phyloP scores from a whole-genome alignment of 2,888 invertebrate species.

The Tholera decimalis region DNA sequence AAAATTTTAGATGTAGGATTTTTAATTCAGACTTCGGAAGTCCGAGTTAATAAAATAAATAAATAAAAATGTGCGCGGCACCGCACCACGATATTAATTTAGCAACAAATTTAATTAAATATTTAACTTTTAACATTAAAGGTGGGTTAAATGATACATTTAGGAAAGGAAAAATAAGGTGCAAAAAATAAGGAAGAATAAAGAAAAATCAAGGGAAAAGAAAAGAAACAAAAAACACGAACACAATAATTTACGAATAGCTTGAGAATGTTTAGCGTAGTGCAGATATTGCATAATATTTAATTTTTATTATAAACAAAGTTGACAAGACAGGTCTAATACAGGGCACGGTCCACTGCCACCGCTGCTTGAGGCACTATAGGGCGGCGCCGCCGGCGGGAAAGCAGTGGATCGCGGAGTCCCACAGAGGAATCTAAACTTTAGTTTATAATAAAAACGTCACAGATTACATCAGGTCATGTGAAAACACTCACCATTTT shows the following conservation, averaged over 20 bases:
- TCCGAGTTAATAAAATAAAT: slow-evolving; percentile 33
- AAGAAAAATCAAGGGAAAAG: slow-evolving; percentile 61
- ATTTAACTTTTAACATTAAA: slow-evolving; percentile 48
- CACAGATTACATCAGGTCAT: slow-evolving; percentile 71
- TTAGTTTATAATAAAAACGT: slow-evolving; percentile 85
- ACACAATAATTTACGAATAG: slow-evolving; percentile 82
- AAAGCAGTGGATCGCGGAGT: slow-evolving; percentile 48
- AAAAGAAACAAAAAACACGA: slow-evolving; percentile 73
- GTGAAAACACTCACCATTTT: slow-evolving; percentile 97
- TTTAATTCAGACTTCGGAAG: slow-evolving; percentile 29
- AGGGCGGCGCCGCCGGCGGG: slow-evolving; percentile 26
- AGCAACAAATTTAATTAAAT: slow-evolving; percentile 53
- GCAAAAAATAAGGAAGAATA: slow-evolving; percentile 66
- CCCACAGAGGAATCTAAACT: slow-evolving; percentile 67
- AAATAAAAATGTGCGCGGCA: slow-evolving; percentile 69
- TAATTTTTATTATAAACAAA: slow-evolving; percentile 86
- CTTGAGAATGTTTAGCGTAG: slow-evolving; percentile 84
- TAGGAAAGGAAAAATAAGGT: slow-evolving; percentile 65
- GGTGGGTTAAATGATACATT: slow-evolving; percentile 62
- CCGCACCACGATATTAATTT: slow-evolving; percentile 73
- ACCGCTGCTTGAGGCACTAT: slow-evolving; percentile 29
- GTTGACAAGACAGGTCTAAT: slow-evolving; percentile 60
- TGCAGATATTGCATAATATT: slow-evolving; percentile 85
- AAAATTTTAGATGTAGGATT: slow-evolving; percentile 20
- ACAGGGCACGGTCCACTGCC: slow-evolving; percentile 51